Conservation (phyloP, 2,888 invertebrate species). For the Volucella inanis region DNA sequence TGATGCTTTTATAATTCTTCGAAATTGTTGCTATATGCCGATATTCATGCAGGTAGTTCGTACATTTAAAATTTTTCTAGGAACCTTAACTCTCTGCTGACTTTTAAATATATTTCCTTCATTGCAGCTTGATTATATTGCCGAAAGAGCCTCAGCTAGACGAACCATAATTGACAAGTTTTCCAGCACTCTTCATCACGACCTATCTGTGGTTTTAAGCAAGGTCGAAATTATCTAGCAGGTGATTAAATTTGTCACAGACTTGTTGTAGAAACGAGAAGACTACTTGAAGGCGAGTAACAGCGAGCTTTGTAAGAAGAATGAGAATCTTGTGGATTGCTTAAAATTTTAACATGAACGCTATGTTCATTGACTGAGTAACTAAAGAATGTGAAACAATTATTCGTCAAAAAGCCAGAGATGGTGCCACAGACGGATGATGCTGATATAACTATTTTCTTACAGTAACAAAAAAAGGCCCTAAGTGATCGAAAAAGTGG, state of each 20-base stretch:
- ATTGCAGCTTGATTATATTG: too few species aligned
- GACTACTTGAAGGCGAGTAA: slow-evolving; percentile 77
- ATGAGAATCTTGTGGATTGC: slow-evolving; percentile 71
- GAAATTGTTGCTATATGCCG: too few species aligned
- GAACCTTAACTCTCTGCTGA: too few species aligned
- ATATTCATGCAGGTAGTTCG: too few species aligned
- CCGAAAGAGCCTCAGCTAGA: too few species aligned
- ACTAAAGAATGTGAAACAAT: slow-evolving; percentile 72
- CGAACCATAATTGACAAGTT: too few species aligned
- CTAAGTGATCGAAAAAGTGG: slow-evolving; percentile 25
- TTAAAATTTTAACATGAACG: slow-evolving; percentile 73
- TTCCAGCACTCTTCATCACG: slow-evolving; percentile 37
- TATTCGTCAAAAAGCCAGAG: slow-evolving; percentile 65
- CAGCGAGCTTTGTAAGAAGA: slow-evolving; percentile 62
- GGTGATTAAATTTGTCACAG: slow-evolving; percentile 81
- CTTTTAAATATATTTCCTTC: too few species aligned
- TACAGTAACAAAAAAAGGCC: slow-evolving; percentile 35
- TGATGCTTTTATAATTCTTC: too few species aligned
- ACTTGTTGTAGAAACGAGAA: slow-evolving; percentile 81
- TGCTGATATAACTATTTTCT: background rate
- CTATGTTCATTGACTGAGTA: slow-evolving; percentile 75
- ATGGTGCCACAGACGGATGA: slow-evolving; percentile 28
- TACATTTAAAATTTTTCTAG: too few species aligned
- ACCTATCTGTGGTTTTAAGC: slow-evolving; percentile 81
- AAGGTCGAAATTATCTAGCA: slow-evolving; percentile 83